phyloP scores from a whole-genome alignment of 2,888 invertebrate species.

The Pollenia labialis region DNA sequence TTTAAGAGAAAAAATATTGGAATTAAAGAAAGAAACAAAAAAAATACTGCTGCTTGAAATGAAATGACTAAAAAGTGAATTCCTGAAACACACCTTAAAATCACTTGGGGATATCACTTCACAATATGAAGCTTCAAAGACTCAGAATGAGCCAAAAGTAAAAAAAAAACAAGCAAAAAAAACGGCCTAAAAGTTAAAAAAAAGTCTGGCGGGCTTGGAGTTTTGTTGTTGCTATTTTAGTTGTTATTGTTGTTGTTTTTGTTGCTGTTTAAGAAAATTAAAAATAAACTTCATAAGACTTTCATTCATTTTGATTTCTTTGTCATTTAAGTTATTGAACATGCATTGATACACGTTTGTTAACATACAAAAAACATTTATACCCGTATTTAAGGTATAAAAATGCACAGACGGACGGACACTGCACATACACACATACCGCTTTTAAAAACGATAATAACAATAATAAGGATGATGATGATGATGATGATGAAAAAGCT shows the following conservation, averaged over 20 bases:
- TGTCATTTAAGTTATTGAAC: conserved; percentile 80
- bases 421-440: conserved; percentile 24
- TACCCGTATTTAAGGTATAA: conserved; percentile 70
- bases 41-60: conserved; percentile 62
- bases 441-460: conserved; percentile 35
- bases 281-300: conserved; percentile 73
- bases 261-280: conserved; percentile 67
- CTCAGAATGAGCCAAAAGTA: conserved; percentile 1
- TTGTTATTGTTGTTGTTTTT: conserved; percentile 12
- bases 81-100: conserved; percentile 76
- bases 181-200: conserved; percentile 59
- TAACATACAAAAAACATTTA: conserved; percentile 74
- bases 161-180: neutral
- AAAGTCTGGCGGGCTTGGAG: conserved; percentile 67
- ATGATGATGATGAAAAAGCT: conserved; percentile 47
- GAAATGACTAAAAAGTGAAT: conserved; percentile 72
- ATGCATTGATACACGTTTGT: conserved; percentile 82
- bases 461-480: conserved; percentile 18
- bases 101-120: conserved; percentile 76
- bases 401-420: conserved; percentile 39
- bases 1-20: conserved; percentile 71
- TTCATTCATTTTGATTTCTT: conserved; percentile 75
- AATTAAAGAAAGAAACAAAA: conserved; percentile 66
- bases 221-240: conserved; percentile 39
- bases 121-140: conserved; percentile 58